phyloP scores from a whole-genome alignment of 2,113 vertebrate genomes.

The Indri indri region DNA sequence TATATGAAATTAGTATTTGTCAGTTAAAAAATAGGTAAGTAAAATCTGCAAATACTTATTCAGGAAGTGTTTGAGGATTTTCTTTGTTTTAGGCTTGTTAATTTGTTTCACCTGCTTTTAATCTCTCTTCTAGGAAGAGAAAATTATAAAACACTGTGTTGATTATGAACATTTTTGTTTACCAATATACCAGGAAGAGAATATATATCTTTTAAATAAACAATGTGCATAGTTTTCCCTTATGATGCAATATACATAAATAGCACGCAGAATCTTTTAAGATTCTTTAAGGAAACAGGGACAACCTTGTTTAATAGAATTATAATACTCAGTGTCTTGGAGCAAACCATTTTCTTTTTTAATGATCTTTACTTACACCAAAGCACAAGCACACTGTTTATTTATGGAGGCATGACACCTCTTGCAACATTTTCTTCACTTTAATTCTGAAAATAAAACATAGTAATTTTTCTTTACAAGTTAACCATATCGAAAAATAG shows the following conservation, averaged over 20 bases:
- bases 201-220: constrained; percentile 7
- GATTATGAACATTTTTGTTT: constrained; percentile 7
- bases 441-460: background rate
- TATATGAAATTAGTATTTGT: background rate
- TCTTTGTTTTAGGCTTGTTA: background rate
- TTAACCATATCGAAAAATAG: background rate
- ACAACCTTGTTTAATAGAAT: background rate
- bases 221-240: background rate
- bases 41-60: background rate
- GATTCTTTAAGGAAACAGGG: background rate
- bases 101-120: background rate
- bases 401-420: background rate
- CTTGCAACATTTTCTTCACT: background rate
- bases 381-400: background rate
- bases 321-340: background rate
- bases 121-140: background rate
- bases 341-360: background rate
- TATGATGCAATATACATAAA: background rate
- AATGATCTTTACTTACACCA: background rate
- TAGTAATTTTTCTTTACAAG: background rate
- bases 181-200: background rate
- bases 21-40: background rate
- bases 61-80: too few species aligned
- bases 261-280: background rate
- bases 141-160: accelerated